Conservation (phyloP, 2,888 invertebrate genomes). For the Chaitophorus viminalis region DNA sequence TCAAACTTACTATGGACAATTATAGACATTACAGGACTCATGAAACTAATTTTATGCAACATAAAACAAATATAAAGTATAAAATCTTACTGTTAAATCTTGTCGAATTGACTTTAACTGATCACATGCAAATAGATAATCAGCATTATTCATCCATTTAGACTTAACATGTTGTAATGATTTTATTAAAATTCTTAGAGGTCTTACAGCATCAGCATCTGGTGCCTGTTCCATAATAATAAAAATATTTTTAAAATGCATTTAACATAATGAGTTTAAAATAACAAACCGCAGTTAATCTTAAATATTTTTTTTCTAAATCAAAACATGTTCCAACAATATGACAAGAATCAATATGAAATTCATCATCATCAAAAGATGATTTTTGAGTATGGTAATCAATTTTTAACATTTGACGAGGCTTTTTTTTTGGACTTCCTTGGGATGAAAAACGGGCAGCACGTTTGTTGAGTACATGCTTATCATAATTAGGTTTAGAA, state of each 20-base stretch:
- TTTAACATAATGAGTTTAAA: slow-evolving; percentile 14
- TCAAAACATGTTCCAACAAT: slow-evolving; percentile 94
- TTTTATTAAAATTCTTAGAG: slow-evolving; percentile 83
- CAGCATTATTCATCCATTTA: slow-evolving; percentile 88
- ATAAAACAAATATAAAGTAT: slow-evolving; percentile 32
- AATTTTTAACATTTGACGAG: slow-evolving; percentile 36
- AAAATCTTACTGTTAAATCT: slow-evolving; percentile 88
- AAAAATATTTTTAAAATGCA: slow-evolving; percentile 14
- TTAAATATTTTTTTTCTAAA: slow-evolving; percentile 94
- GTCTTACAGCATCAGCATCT: slow-evolving; percentile 89
- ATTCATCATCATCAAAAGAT: slow-evolving; percentile 58
- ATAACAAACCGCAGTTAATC: slow-evolving; percentile 79
- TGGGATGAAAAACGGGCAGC: slow-evolving; percentile 80
- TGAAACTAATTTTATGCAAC: not conserved
- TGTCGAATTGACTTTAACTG: slow-evolving; percentile 98
- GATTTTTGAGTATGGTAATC: slow-evolving; percentile 52
- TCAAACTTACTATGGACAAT: too few relatives aligned
- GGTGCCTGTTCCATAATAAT: slow-evolving; percentile 78
- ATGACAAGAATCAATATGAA: slow-evolving; percentile 68
- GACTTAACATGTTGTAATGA: slow-evolving; percentile 91
- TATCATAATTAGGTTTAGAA: slow-evolving; percentile 57
- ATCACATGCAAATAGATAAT: slow-evolving; percentile 97
- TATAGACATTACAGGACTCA: not conserved
- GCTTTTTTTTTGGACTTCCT: slow-evolving; percentile 67
- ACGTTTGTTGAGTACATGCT: slow-evolving; percentile 83